Evolutionary conservation across 2,797 vertebrate genomes (phyloP).

Genomic region (Thamnophis elegans): DNA sequence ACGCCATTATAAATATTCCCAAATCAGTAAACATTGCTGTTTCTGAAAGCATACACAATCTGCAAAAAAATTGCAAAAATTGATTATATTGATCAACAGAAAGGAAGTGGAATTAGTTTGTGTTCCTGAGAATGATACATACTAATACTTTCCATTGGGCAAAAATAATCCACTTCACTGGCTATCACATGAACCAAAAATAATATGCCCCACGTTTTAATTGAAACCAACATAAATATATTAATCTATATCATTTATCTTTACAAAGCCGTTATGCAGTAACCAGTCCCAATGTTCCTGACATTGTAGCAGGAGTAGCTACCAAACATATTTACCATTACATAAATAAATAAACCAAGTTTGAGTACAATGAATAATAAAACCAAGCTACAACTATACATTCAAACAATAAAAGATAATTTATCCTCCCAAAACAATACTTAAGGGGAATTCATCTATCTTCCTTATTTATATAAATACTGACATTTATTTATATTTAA

Average conservation of each 20-base stretch:
- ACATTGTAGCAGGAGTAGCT: not conserved
- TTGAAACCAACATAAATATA: not conserved
- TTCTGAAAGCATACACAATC: not conserved
- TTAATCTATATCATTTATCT: not conserved
- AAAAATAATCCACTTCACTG: not conserved
- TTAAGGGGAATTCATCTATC: not conserved
- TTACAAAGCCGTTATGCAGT: not conserved
- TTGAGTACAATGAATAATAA: not conserved
- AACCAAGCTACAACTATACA: not conserved
- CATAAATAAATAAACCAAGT: not conserved
- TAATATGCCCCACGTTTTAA: not conserved
- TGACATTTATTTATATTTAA: not conserved
- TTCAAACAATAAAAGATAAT: not conserved
- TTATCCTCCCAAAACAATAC: not conserved
- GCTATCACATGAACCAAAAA: slow-evolving; percentile 5
- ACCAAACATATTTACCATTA: not conserved
- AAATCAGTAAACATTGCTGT: slow-evolving; percentile 4
- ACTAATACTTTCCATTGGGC: not conserved
- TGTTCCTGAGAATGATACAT: not conserved
- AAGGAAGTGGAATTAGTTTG: slow-evolving; percentile 21
- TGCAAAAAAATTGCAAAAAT: not conserved
- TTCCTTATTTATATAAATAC: not conserved
- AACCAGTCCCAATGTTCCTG: not conserved
- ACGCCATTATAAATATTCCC: not conserved
- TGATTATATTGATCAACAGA: slow-evolving; percentile 1